Evolutionary conservation across 2,888 invertebrate genomes (phyloP), one percentile per base, ranked within the genome.

Genomic region (Drosophila nr. perissopoda): DNA sequence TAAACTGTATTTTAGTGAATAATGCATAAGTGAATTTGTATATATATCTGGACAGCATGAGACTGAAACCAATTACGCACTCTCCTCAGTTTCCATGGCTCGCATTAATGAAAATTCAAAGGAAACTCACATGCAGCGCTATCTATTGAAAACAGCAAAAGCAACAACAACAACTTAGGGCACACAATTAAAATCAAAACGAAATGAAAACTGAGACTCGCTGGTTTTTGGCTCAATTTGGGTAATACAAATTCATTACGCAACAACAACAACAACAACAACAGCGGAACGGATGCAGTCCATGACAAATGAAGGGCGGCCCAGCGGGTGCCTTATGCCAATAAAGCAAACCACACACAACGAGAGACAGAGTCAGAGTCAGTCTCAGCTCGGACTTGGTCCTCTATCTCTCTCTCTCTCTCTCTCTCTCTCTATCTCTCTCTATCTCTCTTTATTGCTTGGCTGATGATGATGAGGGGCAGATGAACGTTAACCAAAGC

Each of bases 221-320:
- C 77, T 70, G 67, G 65, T 71, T 74, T 77, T 74, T 73, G 74
- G 57, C 76, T 78, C 67, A 67, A 71, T 81, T 80, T 65, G 65
- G 82, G 74, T 77, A 77, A 86, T 83, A 83, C 77, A 83, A 81
- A 85, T 86, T 88, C 83, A 88, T 85, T 88, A 86, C 76, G 79
- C 74, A 80, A 79, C 61, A 70, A 58, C 38, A 64, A 31, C 51
- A 36, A n/a, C 51, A 69, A 53, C 33, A 34, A 53, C 18, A 51
- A 46, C n/a, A 64, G 68, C 70, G 76, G 64, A 74, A 66, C 66
- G 74, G 70, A 76, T 78, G 72, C 70, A 75, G 49, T 52, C 78
- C 71, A 83, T 88, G 85, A 88, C 84, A 78, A 88, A 85, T 88
- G 87, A 75, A 81, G 75, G 64, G 83, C 80, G 71, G 79, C 79